phyloP scores from a whole-genome alignment of 2,797 vertebrate species.

The Diplodus sargus region DNA sequence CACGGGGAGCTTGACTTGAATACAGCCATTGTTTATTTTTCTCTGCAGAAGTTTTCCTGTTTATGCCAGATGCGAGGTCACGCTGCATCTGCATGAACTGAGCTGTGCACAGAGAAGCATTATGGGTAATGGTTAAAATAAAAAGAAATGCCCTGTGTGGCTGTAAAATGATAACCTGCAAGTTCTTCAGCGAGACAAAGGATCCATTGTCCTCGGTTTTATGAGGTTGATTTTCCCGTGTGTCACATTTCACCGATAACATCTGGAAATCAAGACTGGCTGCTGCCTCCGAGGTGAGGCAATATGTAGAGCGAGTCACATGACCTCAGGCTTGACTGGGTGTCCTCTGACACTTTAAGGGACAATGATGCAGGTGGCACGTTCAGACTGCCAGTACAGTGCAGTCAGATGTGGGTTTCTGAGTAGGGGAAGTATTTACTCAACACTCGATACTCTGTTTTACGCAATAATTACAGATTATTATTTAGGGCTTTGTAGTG shows the following conservation, averaged over 20 bases:
- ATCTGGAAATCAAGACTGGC: slow-evolving; percentile 38
- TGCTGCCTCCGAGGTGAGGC: slow-evolving; percentile 26
- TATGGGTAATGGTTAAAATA: neutral
- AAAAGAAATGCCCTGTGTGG: neutral
- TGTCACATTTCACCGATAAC: slow-evolving; percentile 54
- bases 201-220: slow-evolving; percentile 21
- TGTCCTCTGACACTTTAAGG: neutral
- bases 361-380: slow-evolving; percentile 10
- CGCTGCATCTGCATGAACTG: neutral
- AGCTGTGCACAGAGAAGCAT: slow-evolving; percentile 22
- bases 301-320: slow-evolving; percentile 37
- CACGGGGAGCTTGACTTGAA: slow-evolving; percentile 30
- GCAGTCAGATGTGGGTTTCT: neutral
- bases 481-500: too few species aligned
- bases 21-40: slow-evolving; percentile 38
- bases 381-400: neutral
- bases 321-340: slow-evolving; percentile 35
- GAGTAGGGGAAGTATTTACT: neutral
- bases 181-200: neutral
- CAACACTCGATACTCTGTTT: neutral
- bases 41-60: neutral
- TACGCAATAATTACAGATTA: neutral
- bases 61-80: too few species aligned
- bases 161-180: slow-evolving; percentile 8
- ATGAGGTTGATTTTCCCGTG: slow-evolving; percentile 8